Evolutionary conservation across 2,888 invertebrate species (phyloP).

Genomic region (Philhelius pedissequus): DNA sequence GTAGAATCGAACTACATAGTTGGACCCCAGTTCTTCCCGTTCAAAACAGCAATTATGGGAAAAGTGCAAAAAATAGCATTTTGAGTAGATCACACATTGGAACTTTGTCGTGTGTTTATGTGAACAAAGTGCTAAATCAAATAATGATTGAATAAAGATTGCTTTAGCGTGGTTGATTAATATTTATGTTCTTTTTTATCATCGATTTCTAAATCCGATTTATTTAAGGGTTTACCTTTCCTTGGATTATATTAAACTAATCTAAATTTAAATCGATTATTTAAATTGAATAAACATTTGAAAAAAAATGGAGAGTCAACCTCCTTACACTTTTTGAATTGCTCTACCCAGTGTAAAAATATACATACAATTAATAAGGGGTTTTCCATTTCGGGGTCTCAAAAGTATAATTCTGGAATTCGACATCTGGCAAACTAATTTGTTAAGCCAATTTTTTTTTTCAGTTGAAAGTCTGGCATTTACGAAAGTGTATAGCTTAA

Average conservation of each 20-base stretch:
- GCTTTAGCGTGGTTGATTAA: neutral
- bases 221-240: neutral
- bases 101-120: constrained; percentile 86
- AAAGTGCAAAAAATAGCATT: constrained; percentile 86
- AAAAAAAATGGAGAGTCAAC: too few species aligned
- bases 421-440: too few species aligned
- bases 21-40: constrained; percentile 93
- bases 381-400: too few species aligned
- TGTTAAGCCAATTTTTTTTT: too few species aligned
- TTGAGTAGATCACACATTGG: constrained; percentile 92
- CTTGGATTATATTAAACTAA: neutral
- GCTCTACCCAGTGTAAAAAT: too few species aligned
- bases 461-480: too few species aligned
- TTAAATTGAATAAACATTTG: neutral
- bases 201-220: constrained; percentile 3
- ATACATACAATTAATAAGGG: too few species aligned
- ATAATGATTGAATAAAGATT: neutral
- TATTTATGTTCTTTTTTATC: constrained; percentile 12
- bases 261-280: neutral
- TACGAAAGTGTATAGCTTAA: too few species aligned
- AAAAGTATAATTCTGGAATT: too few species aligned
- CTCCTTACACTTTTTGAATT: too few species aligned
- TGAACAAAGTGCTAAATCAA: constrained; percentile 71
- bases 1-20: too few species aligned
- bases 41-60: constrained; percentile 89